phyloP scores from a whole-genome alignment of 2,797 vertebrate genomes.

The Falco rusticolus region DNA sequence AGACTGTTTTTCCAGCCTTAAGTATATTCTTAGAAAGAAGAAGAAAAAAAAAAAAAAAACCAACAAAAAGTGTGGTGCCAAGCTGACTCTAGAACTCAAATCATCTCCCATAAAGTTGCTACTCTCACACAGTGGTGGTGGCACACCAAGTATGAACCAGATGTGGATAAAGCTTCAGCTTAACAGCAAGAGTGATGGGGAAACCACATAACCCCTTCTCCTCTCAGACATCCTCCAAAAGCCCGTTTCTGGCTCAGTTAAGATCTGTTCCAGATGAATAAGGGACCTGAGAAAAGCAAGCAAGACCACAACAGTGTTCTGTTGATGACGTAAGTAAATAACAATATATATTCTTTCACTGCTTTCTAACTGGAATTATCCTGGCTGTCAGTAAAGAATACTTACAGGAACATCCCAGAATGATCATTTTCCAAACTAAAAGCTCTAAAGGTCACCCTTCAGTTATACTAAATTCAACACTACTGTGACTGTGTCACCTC shows the following conservation, averaged over 20 bases:
- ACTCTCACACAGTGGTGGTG: background rate
- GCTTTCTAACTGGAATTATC: background rate
- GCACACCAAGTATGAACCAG: background rate
- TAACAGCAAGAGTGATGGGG: background rate
- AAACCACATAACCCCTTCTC: background rate
- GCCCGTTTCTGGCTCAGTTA: background rate
- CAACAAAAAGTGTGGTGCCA: background rate
- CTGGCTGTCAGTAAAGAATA: background rate
- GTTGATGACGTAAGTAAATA: background rate
- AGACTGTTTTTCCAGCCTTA: background rate
- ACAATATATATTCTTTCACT: background rate
- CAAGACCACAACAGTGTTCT: background rate
- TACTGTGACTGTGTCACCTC: background rate
- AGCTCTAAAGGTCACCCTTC: constrained; percentile 35
- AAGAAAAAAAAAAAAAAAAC: background rate
- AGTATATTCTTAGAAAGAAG: background rate
- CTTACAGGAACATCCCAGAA: background rate
- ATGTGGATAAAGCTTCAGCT: background rate
- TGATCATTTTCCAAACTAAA: background rate
- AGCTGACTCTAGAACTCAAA: background rate
- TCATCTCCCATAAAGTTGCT: background rate
- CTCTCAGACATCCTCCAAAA: background rate
- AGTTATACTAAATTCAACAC: constrained; percentile 6
- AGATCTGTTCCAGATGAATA: background rate
- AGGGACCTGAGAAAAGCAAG: background rate